Base-by-base conservation (phyloP, 2,888 invertebrate genomes). In the Automeris io region DNA sequence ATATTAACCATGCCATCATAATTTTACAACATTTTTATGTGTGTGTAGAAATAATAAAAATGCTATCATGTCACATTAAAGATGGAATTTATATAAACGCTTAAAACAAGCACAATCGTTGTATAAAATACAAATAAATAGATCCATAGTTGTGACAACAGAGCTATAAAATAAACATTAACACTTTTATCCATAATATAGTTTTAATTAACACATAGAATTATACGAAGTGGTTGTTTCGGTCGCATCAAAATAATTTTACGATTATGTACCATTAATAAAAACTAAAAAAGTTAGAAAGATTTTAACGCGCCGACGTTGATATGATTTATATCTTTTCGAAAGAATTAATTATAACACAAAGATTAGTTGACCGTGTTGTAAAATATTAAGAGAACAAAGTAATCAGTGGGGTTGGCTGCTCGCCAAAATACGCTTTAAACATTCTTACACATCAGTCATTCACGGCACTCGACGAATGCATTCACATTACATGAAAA, bases 351-450 rank as follows among this genome's bases (percentile, higher is more conserved):
- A 51, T 52, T 56, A 43, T 54, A 52, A 60, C 49, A 57, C 56
- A 58, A 56, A 61, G 51, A 51, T 57, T 56, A 48, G 56, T n/a
- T 49, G 47, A 41, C 42, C 44, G 45, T 39, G 54, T 65, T 57
- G 61, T 65, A 59, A 68, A 70, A 57, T 66, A 66, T 66, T 66
- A 61, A 42, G 54, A 57, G 59, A 76, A 77, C 65, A 71, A 70
- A 70, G 70, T 62, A 62, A 76, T 72, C 65, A 57, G 52, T 40
- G 44, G 42, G 42, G 54, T 66, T 79, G 79, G 75, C 61, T 7
- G 16, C 18, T 33, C 23, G 71, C 80, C 79, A 78, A 53, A 40
- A 41, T 40, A 49, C 45, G 51, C 54, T 40, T 46, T 45, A 57
- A 46, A 16, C 29, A n/a, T 50, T 59, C 72, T 72, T 71, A 74